Percentiles rank a stretch among this genome's conserved stretches.
phyloP scores from a whole-genome alignment of 2,113 vertebrate species.

The Pedetes capensis region DNA sequence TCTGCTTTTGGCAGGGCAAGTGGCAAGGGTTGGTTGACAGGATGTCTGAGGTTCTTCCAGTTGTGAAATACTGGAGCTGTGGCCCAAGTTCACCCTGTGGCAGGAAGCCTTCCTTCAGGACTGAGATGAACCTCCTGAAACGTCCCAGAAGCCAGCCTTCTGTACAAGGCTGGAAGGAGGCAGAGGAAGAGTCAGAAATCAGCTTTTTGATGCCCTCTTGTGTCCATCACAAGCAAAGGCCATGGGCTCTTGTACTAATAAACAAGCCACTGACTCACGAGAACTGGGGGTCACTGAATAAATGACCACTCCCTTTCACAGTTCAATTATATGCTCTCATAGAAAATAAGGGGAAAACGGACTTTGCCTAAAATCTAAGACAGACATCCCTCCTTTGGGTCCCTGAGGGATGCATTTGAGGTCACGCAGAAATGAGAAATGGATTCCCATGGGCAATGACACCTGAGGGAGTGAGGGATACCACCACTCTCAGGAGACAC shows the following conservation, averaged over 20 bases:
- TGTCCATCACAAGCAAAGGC: constrained; percentile 9
- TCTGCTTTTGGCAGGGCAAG: background rate
- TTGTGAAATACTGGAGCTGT: background rate
- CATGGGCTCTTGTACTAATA: background rate
- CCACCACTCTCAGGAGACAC: background rate
- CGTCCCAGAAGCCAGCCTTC: background rate
- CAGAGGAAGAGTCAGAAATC: background rate
- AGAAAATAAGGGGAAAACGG: background rate
- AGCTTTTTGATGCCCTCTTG: constrained; percentile 3
- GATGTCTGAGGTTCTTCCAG: background rate
- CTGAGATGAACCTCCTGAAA: background rate
- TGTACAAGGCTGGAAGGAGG: background rate
- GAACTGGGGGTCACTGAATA: background rate
- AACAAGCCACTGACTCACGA: background rate
- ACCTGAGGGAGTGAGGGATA: too few relatives aligned
- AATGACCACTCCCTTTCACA: background rate
- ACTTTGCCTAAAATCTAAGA: background rate
- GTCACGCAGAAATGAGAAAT: background rate
- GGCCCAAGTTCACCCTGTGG: background rate
- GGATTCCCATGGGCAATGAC: background rate
- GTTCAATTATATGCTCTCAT: background rate
- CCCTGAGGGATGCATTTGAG: background rate
- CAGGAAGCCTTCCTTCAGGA: background rate
- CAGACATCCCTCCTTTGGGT: background rate
- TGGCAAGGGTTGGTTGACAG: background rate